A percentile compares a stretch with the other conserved stretches of the same genome.
phyloP scores from a whole-genome alignment of 1,140 invertebrate genomes.

The Saccostrea cuccullata region DNA sequence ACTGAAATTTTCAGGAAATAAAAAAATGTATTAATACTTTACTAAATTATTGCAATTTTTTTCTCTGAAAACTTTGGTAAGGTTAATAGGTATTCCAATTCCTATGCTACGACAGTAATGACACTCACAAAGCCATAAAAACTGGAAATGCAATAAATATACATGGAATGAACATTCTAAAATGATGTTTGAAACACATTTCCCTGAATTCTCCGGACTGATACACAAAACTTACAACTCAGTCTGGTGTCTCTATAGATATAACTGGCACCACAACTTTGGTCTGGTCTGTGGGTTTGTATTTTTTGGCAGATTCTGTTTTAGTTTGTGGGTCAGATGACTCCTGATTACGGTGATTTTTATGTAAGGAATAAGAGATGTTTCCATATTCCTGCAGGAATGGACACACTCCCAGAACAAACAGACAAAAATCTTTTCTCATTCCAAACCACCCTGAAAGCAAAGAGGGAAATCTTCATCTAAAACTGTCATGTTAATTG shows the following conservation, averaged over 20 bases:
- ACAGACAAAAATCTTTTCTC: slow-evolving; percentile 97
- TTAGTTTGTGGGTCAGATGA: slow-evolving; percentile 44
- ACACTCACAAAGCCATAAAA: no score
- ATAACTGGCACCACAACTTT: slow-evolving; percentile 71
- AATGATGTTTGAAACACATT: no score
- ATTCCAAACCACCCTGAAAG: slow-evolving; percentile 98
- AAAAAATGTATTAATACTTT: no score
- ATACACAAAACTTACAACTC: not conserved
- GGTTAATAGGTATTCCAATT: no score
- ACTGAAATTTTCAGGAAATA: no score
- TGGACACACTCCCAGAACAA: slow-evolving; percentile 94
- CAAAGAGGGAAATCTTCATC: not conserved
- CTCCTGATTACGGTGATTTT: slow-evolving; percentile 55
- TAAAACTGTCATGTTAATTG: not conserved
- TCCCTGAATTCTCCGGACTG: no score
- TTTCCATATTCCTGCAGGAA: slow-evolving; percentile 98
- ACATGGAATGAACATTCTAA: no score
- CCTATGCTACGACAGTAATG: no score
- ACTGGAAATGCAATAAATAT: no score
- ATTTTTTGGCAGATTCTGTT: slow-evolving; percentile 54
- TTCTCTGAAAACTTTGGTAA: no score
- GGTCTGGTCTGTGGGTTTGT: slow-evolving; percentile 63
- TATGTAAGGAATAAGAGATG: slow-evolving; percentile 91
- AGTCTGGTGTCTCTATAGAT: slow-evolving; percentile 76
- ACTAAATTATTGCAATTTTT: no score